Evolutionary conservation across 2,113 vertebrate species (phyloP), one percentile per base, ranked within the genome.

Genomic region (Rhinopomastus cyanomelas): DNA sequence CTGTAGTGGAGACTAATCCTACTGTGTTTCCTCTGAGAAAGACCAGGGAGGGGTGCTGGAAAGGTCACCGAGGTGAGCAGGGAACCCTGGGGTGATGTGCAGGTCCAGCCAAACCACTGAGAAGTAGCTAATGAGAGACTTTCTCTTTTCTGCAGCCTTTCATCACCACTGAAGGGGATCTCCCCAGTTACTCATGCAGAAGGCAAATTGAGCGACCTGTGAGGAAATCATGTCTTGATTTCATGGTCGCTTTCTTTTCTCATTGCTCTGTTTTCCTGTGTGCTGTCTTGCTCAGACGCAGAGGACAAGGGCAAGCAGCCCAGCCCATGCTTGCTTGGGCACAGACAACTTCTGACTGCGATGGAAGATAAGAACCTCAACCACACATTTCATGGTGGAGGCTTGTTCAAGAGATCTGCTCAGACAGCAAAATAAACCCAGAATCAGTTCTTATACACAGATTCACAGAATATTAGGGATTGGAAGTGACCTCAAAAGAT

Each of bases 191-290:
- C 23, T 20, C 17, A 3, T 1, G 22, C 3, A 39, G 66, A 56
- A 56, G 26, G 71, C 6, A 60, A 59, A 71, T 16, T 2, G 18
- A 87, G 65, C 0, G 0, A 74, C 30, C 65, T 32, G 15, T 9
- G 5, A 26, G 56, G 55, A 83, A 64, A 56, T 59, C 48, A 19
- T 3, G 25, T 5, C 25, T 34, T 39, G 56, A 59, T 79, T 71
- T 72, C 75, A 37, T 0, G 0, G 39, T 6, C 0, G 1, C 14
- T 32, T 89, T 55, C 53, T 73, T 7, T 19, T 37, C 46, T 19
- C 8, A 0, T 22, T 2, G 1, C 39, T 56, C 36, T 2, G 0
- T 27, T 17, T 25, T 27, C 37, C 57, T 2, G 2, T 3, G 9
- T 16, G 48, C 25, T 36, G 36, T n/a, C 61, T 75, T 76, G 25